phyloP scores from a whole-genome alignment of 2,888 invertebrate species.

The Synergus japonicus region DNA sequence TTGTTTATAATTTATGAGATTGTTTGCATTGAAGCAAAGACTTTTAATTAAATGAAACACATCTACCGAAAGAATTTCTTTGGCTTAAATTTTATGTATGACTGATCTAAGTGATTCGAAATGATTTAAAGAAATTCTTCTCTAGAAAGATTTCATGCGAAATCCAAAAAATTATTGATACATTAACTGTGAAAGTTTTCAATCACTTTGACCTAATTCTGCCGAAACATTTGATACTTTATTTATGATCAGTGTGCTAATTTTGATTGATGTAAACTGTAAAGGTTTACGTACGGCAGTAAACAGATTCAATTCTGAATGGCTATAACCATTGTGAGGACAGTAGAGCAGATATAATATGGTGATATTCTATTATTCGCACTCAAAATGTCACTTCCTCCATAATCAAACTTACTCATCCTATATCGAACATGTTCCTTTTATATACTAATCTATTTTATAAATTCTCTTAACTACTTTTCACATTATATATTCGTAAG shows the following conservation, averaged over 20 bases:
- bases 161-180: background rate
- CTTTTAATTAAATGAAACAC: background rate
- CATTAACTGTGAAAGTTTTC: background rate
- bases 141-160: background rate
- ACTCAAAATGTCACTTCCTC: background rate
- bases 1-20: background rate
- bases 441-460: background rate
- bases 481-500: background rate
- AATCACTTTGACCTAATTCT: background rate
- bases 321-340: background rate
- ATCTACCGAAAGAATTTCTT: too few species aligned
- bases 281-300: background rate
- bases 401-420: background rate
- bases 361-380: background rate
- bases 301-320: slow-evolving; percentile 10
- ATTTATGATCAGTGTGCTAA: background rate
- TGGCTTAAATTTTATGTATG: too few species aligned
- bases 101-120: too few species aligned
- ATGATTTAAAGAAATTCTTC: background rate
- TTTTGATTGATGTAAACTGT: slow-evolving; percentile 15
- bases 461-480: background rate
- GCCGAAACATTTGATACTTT: background rate
- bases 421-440: background rate
- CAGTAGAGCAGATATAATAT: background rate
- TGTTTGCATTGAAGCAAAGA: background rate